These are phyloP conservation scores for Ciconia boyciana DNA, from an alignment of 2,113 vertebrate genomes.

Conservation along the genomic window DNA sequence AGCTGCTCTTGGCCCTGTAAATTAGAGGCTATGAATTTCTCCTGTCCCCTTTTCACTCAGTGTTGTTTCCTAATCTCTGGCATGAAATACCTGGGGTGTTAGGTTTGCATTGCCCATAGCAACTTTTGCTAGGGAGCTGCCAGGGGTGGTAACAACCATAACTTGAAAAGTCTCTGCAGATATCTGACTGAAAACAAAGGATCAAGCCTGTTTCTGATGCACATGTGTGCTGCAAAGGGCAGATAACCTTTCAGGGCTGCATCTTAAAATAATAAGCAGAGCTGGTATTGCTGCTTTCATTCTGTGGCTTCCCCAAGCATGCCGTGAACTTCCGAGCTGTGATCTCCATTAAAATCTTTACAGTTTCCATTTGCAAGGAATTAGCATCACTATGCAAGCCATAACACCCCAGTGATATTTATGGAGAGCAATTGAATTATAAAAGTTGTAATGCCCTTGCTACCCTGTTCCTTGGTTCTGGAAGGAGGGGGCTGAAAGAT, in stretches of 20 bases:
- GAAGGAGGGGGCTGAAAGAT: background rate
- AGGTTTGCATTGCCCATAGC: background rate
- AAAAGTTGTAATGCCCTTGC: background rate
- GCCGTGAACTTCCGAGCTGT: rapidly evolving
- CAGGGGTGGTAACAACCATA: background rate
- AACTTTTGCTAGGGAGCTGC: background rate
- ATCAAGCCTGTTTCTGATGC: background rate
- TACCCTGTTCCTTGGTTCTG: background rate
- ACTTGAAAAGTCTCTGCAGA: background rate
- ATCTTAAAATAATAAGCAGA: slow-evolving; percentile 23
- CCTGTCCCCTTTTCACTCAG: background rate
- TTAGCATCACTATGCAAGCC: background rate
- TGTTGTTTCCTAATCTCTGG: background rate
- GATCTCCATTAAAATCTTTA: slow-evolving; percentile 6
- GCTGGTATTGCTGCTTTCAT: background rate
- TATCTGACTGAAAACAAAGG: background rate
- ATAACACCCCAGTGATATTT: background rate
- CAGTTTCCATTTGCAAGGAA: slow-evolving; percentile 22
- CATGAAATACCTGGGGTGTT: background rate
- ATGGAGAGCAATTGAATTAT: background rate
- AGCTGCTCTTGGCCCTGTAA: background rate
- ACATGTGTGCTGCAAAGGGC: background rate
- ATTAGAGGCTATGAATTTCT: background rate
- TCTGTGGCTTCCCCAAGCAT: background rate
- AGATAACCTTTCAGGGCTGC: slow-evolving; percentile 39